Evolutionary conservation across 2,888 invertebrate genomes (phyloP).

Genomic region (Lampropteryx suffumata): DNA sequence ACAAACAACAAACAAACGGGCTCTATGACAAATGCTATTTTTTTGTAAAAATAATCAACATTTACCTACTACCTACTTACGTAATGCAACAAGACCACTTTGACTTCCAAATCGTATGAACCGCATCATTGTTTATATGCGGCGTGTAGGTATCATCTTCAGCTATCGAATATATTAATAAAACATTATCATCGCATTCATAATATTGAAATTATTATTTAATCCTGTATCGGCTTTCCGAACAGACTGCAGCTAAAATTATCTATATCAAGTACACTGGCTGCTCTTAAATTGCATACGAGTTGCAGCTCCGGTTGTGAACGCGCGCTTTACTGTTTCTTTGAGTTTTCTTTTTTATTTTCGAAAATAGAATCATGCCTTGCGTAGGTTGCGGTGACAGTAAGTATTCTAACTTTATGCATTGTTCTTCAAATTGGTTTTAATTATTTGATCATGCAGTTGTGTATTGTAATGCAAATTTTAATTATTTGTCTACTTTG

Average conservation of each 20-base stretch:
- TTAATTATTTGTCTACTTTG: too few relatives aligned
- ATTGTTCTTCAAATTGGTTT: too few relatives aligned
- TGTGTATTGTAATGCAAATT: too few relatives aligned
- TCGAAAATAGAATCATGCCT: slow-evolving; percentile 60
- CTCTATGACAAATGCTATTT: too few relatives aligned
- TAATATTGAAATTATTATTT: slow-evolving; percentile 17
- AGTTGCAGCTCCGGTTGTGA: slow-evolving; percentile 8
- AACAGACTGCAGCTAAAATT: slow-evolving; percentile 15
- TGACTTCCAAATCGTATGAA: neutral
- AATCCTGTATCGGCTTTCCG: slow-evolving; percentile 24
- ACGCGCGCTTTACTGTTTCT: slow-evolving; percentile 21
- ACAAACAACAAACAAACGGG: too few relatives aligned
- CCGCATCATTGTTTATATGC: slow-evolving; percentile 6
- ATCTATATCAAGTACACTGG: slow-evolving; percentile 23
- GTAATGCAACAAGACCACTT: neutral
- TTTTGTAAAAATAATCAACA: too few relatives aligned
- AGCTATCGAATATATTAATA: slow-evolving; percentile 20
- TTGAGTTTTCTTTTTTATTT: slow-evolving; percentile 23
- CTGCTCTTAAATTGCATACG: slow-evolving; percentile 29
- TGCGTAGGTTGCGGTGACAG: slow-evolving; percentile 74
- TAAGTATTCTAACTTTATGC: slow-evolving; percentile 56
- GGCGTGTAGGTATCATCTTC: slow-evolving; percentile 3
- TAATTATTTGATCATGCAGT: too few relatives aligned
- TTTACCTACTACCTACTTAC: too few relatives aligned
- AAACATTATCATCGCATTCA: slow-evolving; percentile 15